Conservation (phyloP, 2,113 vertebrate species). For the Muntiacus reevesi region DNA sequence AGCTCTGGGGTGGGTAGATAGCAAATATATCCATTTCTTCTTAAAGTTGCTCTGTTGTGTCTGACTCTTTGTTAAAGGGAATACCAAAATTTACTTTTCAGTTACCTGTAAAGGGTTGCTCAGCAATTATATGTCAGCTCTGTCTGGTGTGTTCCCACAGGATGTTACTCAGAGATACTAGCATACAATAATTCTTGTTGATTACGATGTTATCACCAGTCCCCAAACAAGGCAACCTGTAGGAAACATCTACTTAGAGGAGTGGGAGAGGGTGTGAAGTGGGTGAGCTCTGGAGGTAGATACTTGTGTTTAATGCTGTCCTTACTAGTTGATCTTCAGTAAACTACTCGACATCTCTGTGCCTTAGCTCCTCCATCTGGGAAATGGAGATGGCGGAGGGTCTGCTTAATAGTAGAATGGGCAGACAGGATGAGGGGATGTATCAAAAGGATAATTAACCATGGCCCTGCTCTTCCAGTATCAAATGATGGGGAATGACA, state of each 20-base stretch:
- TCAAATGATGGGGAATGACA: background rate
- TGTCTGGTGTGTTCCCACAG: background rate
- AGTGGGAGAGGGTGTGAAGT: background rate
- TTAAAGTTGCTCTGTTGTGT: background rate
- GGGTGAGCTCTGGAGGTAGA: background rate
- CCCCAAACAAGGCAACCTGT: background rate
- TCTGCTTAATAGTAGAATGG: background rate
- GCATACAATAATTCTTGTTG: background rate
- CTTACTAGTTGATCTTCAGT: background rate
- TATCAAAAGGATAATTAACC: background rate
- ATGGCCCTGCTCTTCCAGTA: background rate
- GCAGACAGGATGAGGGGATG: background rate
- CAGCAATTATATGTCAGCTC: background rate
- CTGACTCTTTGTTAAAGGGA: background rate
- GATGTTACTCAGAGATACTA: background rate
- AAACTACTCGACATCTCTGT: background rate
- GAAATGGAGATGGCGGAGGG: background rate
- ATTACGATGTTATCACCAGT: background rate
- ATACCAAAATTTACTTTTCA: background rate
- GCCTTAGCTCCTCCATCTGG: background rate
- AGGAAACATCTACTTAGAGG: background rate
- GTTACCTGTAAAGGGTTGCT: background rate
- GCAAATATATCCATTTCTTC: background rate
- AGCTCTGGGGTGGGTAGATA: background rate
- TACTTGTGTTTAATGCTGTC: background rate